A percentile compares a stretch with the other conserved stretches of the same genome.
Evolutionary conservation across 35 echinoderm and acorn worm species (phyloP).

Genomic region (Diadema setosum): DNA sequence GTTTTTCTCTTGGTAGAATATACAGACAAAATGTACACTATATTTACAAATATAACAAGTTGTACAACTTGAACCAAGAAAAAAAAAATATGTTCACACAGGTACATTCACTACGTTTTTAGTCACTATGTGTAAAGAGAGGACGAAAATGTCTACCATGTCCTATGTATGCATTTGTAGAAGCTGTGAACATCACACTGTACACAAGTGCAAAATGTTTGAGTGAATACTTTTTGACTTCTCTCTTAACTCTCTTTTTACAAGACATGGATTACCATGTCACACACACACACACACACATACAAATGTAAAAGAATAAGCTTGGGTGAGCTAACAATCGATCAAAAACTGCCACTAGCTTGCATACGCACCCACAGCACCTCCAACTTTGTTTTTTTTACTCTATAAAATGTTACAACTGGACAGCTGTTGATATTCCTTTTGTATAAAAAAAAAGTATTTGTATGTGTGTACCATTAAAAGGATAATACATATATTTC

Average conservation of each 20-base stretch:
- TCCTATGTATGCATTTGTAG: not conserved
- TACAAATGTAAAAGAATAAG: not conserved
- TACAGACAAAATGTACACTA: slow-evolving; percentile 15
- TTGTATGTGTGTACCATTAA: too few species aligned
- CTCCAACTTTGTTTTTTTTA: too few species aligned
- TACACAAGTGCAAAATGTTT: not conserved
- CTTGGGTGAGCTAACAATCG: not conserved
- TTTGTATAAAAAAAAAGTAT: too few species aligned
- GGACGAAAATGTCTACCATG: not conserved
- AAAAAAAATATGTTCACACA: not conserved
- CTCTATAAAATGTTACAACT: too few species aligned
- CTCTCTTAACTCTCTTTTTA: not conserved
- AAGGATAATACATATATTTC: too few species aligned
- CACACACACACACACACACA: not conserved
- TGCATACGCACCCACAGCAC: too few species aligned
- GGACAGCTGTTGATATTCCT: too few species aligned
- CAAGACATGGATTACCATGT: slow-evolving; percentile 5
- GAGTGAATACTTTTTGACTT: not conserved
- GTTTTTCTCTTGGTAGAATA: not conserved
- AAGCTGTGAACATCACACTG: not conserved
- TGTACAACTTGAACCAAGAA: slow-evolving; percentile 6
- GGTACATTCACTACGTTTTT: not conserved
- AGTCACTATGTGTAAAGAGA: not conserved
- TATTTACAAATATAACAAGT: slow-evolving; percentile 13
- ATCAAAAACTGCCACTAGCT: too few species aligned